Percentiles rank a stretch among this genome's conserved stretches.
Conservation (phyloP, 53 echinoderm and acorn worm genomes). For the Temnopleurus reevesii region DNA sequence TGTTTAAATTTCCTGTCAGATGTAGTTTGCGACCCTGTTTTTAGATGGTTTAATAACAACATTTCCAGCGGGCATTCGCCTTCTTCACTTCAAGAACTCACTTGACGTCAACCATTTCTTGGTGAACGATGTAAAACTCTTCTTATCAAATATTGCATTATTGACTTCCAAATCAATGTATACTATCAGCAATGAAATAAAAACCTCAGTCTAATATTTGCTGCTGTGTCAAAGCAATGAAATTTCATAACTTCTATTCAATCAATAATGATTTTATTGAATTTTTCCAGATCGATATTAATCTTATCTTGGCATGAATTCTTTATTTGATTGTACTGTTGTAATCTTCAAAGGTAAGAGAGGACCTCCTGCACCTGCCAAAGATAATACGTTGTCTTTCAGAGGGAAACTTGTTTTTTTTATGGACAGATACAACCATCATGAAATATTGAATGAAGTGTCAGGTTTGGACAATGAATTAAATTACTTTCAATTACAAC, state of each 20-base stretch:
- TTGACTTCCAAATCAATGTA: background rate
- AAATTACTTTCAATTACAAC: too few species aligned
- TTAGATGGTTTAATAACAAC: constrained; percentile 15
- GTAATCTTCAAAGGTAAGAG: background rate
- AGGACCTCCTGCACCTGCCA: constrained; percentile 12
- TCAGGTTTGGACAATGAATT: too few species aligned
- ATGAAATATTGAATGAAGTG: too few species aligned
- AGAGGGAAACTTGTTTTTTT: background rate
- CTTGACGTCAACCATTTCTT: background rate
- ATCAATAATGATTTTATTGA: constrained; percentile 13
- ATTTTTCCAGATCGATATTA: background rate
- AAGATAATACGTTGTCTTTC: background rate
- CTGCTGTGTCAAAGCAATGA: background rate
- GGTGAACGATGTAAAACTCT: background rate
- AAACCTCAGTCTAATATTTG: constrained; percentile 1
- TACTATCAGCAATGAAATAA: background rate
- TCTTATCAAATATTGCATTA: background rate
- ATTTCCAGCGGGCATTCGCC: constrained; percentile 11
- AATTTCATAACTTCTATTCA: background rate
- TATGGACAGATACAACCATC: background rate
- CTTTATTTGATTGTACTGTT: background rate
- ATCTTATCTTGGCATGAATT: constrained; percentile 1
- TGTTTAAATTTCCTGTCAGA: background rate
- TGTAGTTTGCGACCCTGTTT: background rate
- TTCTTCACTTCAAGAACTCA: background rate